Percentiles rank a stretch among this genome's conserved stretches.
These are phyloP conservation scores for Casuarius casuarius DNA, from an alignment of 2,113 vertebrate genomes.

Conservation along the genomic window DNA sequence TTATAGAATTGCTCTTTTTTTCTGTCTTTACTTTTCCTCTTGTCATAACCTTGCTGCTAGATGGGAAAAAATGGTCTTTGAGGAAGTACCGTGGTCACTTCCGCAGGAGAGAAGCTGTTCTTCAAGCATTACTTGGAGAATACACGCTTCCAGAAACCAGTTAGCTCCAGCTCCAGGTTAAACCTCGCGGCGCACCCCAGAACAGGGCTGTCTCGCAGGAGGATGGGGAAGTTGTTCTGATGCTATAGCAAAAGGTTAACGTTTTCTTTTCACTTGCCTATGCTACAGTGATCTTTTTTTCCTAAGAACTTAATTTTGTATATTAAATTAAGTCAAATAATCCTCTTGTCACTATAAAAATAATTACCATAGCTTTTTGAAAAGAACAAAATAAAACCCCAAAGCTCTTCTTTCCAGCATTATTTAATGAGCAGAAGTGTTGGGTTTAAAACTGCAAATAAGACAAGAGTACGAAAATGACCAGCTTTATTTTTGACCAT, in stretches of 20 bases:
- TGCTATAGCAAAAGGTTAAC: not conserved
- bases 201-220: not conserved
- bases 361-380: slow-evolving; percentile 62
- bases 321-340: slow-evolving; percentile 62
- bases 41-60: not conserved
- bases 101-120: not conserved
- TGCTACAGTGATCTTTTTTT: not conserved
- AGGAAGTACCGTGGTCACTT: not conserved
- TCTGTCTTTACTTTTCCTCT: not conserved
- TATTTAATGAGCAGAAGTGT: slow-evolving; percentile 68
- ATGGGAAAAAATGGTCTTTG: not conserved
- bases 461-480: slow-evolving; percentile 23
- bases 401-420: slow-evolving; percentile 44
- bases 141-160: not conserved
- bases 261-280: not conserved
- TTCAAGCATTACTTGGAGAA: not conserved
- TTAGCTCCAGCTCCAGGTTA: not conserved
- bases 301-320: not conserved
- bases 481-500: slow-evolving; percentile 57
- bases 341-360: slow-evolving; percentile 59
- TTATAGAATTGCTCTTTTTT: not conserved
- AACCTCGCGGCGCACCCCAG: not conserved
- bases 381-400: slow-evolving; percentile 7
- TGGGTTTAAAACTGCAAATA: slow-evolving; percentile 62
- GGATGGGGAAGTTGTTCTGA: not conserved